Evolutionary conservation across 2,888 invertebrate species (phyloP).

Genomic region (Andrena minutula): DNA sequence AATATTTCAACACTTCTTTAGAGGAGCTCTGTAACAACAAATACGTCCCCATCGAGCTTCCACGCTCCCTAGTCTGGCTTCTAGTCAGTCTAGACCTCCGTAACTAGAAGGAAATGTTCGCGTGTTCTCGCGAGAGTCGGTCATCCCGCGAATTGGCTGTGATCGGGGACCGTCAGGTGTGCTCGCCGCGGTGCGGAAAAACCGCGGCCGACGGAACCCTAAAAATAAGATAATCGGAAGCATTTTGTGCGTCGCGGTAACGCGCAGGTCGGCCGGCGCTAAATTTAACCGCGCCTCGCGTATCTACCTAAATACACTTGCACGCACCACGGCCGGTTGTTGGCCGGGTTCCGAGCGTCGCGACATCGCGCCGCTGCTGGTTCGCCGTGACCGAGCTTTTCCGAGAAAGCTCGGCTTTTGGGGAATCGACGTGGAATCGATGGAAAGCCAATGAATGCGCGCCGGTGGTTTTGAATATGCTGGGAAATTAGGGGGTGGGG

Average conservation of each 20-base stretch:
- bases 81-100: neutral
- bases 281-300: constrained; percentile 80
- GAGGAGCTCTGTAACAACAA: neutral
- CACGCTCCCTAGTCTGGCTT: neutral
- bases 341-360: constrained; percentile 78
- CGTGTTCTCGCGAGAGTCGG: neutral
- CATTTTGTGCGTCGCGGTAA: constrained; percentile 78
- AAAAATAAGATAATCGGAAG: constrained; percentile 83
- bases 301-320: constrained; percentile 82
- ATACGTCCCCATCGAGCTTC: neutral
- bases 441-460: neutral
- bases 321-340: constrained; percentile 76
- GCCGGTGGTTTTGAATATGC: neutral
- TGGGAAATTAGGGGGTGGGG: too few relatives aligned
- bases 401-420: constrained; percentile 50
- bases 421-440: neutral
- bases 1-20: neutral
- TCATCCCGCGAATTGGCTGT: constrained; percentile 8
- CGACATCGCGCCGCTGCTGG: constrained; percentile 54
- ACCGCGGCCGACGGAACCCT: constrained; percentile 69
- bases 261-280: constrained; percentile 79
- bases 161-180: constrained; percentile 47
- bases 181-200: constrained; percentile 41
- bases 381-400: constrained; percentile 64
- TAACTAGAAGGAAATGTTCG: neutral